Base-by-base conservation (phyloP, 2,113 vertebrate species). In the Loxodonta africana region DNA sequence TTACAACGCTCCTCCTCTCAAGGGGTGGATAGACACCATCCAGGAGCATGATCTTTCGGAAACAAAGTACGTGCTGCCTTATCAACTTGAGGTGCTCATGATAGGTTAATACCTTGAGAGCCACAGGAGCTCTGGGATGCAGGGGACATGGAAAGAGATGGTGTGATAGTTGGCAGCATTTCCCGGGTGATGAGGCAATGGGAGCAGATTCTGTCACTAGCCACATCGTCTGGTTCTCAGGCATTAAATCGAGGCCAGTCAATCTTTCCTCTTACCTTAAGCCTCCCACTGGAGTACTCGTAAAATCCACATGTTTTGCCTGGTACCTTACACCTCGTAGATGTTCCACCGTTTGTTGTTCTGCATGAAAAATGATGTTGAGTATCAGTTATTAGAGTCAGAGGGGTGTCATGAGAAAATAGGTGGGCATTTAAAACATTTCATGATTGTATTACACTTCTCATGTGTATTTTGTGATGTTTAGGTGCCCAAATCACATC, bases 11-110 rank as follows among this genome's bases (percentile, higher is more conserved):
- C 98, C 99, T 60, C 85, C 98, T 2, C 99, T 99, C 2, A 96
- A 98, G 17, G 99, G 99, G 81, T 99, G 99, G 99, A 98, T 99
- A 89, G 98, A 99, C 33, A 95, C 98, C 93, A 99, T 99, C 98
- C 99, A 98, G 83, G 98, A 99, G 85, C 99, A 99, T 4, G 99
- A 99, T 97, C 99, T 99, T 89, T 99, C 99, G 18, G 99, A 99
- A 95, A 99, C 99, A 28, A 99, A 99, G 99, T 99, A 96, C 60
- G 51, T 81, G 46, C 92, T 71, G 1, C 37, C 30, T 65, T 48
- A 2, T 6, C 51, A 11, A 0, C 44, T 1, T 2, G 11, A 63
- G 37, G 10, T 44, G 28, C 37, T 83, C 12, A 30, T 5, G 4
- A 46, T 17, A 6, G 18, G 10, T 28, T 26, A 3, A 25, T 17